phyloP scores from a whole-genome alignment of 2,113 vertebrate genomes.

The Strigops habroptila region DNA sequence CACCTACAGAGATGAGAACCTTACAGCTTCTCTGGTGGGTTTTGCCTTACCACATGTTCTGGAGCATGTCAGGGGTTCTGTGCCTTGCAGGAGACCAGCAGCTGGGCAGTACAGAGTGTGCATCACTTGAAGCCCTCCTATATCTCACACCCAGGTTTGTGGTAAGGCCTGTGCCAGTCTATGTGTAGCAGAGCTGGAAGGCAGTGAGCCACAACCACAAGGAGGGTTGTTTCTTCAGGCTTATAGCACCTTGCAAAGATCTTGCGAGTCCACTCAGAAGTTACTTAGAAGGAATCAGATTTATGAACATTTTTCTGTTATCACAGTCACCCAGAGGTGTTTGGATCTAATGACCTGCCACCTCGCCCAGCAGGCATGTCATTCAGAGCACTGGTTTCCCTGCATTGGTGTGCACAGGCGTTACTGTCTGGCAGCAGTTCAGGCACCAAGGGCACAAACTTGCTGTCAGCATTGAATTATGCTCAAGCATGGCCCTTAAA shows the following conservation, averaged over 20 bases:
- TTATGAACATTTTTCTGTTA: background rate
- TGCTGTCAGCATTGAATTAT: background rate
- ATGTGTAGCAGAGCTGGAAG: background rate
- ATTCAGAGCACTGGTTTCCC: accelerated
- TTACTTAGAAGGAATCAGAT: background rate
- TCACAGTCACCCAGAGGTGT: background rate
- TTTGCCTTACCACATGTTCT: background rate
- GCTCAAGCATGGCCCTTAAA: background rate
- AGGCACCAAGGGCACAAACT: accelerated
- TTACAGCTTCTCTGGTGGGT: accelerated
- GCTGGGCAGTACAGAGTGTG: accelerated
- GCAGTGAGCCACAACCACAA: background rate
- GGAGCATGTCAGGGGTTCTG: background rate
- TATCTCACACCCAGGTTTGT: background rate
- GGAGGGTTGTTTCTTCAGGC: background rate
- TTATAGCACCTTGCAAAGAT: background rate
- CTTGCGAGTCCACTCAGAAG: background rate
- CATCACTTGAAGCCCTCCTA: accelerated
- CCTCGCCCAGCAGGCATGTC: accelerated
- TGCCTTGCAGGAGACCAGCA: background rate
- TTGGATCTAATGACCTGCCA: background rate
- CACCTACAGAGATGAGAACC: background rate
- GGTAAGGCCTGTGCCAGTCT: too few species aligned
- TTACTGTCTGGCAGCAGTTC: background rate
- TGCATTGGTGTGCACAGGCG: accelerated